These are phyloP conservation scores for Brassicogethes aeneus DNA, from an alignment of 2,888 invertebrate genomes.

Conservation along the genomic window DNA sequence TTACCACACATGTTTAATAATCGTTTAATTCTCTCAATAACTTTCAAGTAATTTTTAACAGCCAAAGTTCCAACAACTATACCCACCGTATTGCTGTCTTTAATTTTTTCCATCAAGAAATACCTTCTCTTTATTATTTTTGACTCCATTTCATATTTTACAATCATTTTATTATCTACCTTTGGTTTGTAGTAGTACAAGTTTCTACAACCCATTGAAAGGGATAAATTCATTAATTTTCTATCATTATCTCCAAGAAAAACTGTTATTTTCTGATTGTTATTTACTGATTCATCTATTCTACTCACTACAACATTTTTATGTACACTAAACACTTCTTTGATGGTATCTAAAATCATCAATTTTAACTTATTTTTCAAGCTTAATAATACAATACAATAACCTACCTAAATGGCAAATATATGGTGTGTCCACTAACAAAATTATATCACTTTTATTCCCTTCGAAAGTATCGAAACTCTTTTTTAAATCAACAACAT, in stretches of 20 bases:
- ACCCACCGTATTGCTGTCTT: conserved; percentile 80
- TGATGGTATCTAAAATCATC: too few species aligned
- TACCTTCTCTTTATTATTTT: conserved; percentile 70
- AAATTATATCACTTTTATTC: conserved; percentile 43
- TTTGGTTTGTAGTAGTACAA: conserved; percentile 40
- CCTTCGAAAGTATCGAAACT: conserved; percentile 32
- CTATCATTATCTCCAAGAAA: conserved; percentile 47
- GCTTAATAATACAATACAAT: too few species aligned
- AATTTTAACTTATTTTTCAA: too few species aligned
- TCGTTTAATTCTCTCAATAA: conserved; percentile 64
- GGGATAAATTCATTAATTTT: conserved; percentile 44
- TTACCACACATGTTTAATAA: conserved; percentile 69
- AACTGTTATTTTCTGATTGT: conserved; percentile 40
- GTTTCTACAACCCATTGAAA: too few species aligned
- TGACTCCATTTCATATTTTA: conserved; percentile 37
- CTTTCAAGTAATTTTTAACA: conserved; percentile 66
- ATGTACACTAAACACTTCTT: neutral
- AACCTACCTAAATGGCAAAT: conserved; percentile 54
- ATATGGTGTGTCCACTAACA: conserved; percentile 62
- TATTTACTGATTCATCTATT: conserved; percentile 16
- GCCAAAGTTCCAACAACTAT: conserved; percentile 88
- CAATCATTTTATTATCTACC: conserved; percentile 33
- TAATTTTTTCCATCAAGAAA: conserved; percentile 82
- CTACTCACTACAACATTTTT: conserved; percentile 11
- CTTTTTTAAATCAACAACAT: conserved; percentile 38